phyloP scores from a whole-genome alignment of 2,797 vertebrate genomes.

The Cossypha dichroa region DNA sequence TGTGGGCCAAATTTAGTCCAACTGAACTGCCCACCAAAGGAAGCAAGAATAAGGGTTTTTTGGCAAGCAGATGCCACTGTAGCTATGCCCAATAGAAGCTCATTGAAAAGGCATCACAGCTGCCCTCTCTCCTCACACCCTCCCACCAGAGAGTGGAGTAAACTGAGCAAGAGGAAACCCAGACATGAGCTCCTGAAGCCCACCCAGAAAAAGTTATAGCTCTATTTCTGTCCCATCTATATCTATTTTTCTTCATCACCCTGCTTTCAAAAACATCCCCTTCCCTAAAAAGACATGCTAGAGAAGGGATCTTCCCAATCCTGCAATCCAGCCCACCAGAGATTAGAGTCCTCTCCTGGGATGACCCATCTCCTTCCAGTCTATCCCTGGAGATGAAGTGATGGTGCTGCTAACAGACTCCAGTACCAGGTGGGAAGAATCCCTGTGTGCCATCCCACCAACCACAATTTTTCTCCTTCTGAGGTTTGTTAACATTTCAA shows the following conservation, averaged over 20 bases:
- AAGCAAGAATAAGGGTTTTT: background rate
- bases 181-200: background rate
- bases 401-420: background rate
- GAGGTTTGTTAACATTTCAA: background rate
- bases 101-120: background rate
- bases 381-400: background rate
- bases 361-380: background rate
- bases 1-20: background rate
- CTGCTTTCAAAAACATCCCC: background rate
- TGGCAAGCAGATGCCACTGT: background rate
- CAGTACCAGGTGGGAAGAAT: background rate
- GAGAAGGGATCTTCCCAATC: background rate
- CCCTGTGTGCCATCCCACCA: background rate
- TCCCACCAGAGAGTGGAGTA: background rate
- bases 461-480: background rate
- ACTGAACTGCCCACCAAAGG: background rate
- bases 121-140: background rate
- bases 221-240: background rate
- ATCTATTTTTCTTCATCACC: background rate
- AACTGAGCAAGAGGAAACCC: background rate
- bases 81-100: background rate
- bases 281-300: background rate
- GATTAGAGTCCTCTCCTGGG: background rate
- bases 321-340: background rate
- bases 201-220: background rate